Percentiles rank a stretch among this genome's conserved stretches.
phyloP scores from a whole-genome alignment of 2,797 vertebrate species.

The Peromyscus melanophrys region DNA sequence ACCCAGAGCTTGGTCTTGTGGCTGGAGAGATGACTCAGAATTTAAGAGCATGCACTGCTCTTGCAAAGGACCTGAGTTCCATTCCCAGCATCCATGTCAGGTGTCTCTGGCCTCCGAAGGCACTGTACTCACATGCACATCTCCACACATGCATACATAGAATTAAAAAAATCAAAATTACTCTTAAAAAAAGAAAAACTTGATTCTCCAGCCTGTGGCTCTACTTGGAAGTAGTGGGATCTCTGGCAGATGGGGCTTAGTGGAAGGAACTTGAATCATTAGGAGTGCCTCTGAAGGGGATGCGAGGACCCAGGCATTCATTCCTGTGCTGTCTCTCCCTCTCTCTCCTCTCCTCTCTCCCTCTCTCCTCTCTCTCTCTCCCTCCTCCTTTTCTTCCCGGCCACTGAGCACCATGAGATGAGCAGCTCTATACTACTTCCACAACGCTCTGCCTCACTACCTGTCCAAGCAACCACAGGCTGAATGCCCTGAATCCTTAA shows the following conservation, averaged over 20 bases:
- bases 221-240: no score
- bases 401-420: neutral
- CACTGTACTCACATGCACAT: neutral
- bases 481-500: neutral
- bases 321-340: neutral
- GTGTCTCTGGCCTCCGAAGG: neutral
- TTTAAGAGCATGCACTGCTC: neutral
- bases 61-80: neutral
- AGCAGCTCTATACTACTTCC: neutral
- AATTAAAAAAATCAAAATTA: neutral
- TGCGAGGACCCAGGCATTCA: neutral
- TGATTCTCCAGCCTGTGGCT: neutral
- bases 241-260: neutral
- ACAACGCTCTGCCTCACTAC: neutral
- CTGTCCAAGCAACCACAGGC: neutral
- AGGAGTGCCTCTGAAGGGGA: neutral
- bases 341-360: no score
- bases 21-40: neutral
- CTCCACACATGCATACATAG: neutral
- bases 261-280: no score
- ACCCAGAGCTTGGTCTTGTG: neutral
- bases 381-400: neutral
- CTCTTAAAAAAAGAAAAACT: neutral
- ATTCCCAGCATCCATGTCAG: neutral
- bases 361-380: neutral